phyloP scores from a whole-genome alignment of 2,113 vertebrate genomes.

The Nanorana parkeri region DNA sequence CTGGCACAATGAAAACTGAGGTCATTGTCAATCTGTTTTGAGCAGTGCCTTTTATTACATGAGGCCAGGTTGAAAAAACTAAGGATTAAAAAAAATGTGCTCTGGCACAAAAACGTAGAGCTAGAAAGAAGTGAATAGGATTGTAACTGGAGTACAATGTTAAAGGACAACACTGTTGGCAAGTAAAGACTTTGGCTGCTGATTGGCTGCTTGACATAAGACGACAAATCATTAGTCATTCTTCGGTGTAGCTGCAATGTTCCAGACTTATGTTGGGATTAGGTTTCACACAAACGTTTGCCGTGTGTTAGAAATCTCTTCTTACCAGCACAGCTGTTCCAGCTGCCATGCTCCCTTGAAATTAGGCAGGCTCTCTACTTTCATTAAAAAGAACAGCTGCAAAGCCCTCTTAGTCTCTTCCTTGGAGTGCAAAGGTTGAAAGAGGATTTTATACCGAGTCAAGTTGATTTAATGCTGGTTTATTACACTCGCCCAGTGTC shows the following conservation, averaged over 20 bases:
- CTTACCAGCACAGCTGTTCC: constrained; percentile 55
- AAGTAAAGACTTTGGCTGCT: background rate
- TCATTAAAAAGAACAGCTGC: constrained; percentile 58
- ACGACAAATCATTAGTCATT: constrained; percentile 46
- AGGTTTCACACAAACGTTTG: constrained; percentile 49
- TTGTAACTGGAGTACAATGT: background rate
- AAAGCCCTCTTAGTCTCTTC: constrained; percentile 33
- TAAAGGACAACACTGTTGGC: background rate
- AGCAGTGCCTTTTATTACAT: no score
- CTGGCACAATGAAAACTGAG: no score
- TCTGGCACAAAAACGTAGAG: no score
- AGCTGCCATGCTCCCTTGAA: constrained; percentile 52
- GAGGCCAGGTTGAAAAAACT: no score
- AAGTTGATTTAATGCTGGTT: constrained; percentile 53
- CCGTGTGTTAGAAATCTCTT: constrained; percentile 56
- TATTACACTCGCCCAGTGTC: constrained; percentile 34
- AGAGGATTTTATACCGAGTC: constrained; percentile 54
- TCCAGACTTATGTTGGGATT: constrained; percentile 28
- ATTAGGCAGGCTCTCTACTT: constrained; percentile 52
- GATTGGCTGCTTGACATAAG: background rate
- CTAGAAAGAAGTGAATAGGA: no score
- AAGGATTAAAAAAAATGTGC: no score
- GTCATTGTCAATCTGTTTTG: no score
- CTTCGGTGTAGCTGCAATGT: constrained; percentile 19
- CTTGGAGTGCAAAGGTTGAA: constrained; percentile 46